Conservation (phyloP, 1,140 invertebrate genomes). For the Grapholita molesta region DNA sequence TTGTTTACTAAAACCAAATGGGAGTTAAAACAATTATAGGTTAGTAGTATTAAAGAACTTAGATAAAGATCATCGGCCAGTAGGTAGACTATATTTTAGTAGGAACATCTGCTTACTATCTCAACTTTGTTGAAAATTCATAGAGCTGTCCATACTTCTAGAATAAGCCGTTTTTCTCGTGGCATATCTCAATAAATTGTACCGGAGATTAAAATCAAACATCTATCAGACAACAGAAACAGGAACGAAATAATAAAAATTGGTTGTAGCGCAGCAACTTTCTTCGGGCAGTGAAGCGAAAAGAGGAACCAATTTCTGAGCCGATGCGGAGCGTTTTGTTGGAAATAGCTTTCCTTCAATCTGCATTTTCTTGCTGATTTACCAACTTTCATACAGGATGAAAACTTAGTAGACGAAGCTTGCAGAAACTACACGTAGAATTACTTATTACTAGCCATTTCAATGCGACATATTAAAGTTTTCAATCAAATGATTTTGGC, state of each 20-base stretch:
- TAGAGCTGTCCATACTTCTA: not conserved
- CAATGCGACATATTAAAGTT: constrained; percentile 22
- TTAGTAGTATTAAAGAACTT: too few relatives aligned
- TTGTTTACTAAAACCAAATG: too few relatives aligned
- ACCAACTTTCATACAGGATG: constrained; percentile 68
- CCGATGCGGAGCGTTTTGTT: constrained; percentile 74
- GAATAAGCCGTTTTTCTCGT: not conserved
- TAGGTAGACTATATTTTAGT: not conserved
- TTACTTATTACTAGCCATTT: constrained; percentile 59
- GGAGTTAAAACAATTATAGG: too few relatives aligned
- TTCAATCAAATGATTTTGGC: not conserved
- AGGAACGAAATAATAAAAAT: constrained; percentile 74
- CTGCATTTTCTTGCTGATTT: constrained; percentile 78
- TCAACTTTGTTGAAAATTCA: not conserved
- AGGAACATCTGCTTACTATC: not conserved
- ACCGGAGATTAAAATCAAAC: constrained; percentile 62
- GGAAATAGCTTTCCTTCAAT: constrained; percentile 77
- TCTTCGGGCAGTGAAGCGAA: constrained; percentile 66
- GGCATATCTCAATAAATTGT: constrained; percentile 26
- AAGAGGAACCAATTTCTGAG: constrained; percentile 74
- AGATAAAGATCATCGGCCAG: too few relatives aligned
- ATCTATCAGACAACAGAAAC: constrained; percentile 52
- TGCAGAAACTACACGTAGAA: constrained; percentile 39
- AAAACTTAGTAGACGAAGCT: constrained; percentile 51
- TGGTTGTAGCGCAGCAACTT: constrained; percentile 70